Evolutionary conservation across 1,140 invertebrate genomes (phyloP), one percentile per base, ranked within the genome.

Genomic region (Apis laboriosa): DNA sequence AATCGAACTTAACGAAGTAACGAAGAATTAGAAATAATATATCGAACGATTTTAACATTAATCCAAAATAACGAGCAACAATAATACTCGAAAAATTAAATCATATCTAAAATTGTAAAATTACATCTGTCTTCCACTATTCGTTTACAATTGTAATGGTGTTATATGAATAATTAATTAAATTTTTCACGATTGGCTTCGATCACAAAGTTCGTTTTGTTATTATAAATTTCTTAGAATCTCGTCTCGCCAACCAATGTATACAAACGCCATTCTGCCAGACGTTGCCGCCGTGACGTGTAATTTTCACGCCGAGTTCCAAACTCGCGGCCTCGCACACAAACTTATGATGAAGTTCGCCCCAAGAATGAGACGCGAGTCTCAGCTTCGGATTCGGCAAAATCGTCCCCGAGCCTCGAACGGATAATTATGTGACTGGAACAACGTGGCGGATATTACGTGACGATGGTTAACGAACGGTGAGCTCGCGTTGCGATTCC

Each of bases 231-330:
- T 24, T n/a, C 43, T 43, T 15, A 34, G 4, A 12, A 28, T n/a
- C 15, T 15, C 67, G 34, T 58, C 34, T 43, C 75, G 71, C 58
- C 34, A 55, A 80, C 24, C 53, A n/a, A 5, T 28, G 28, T 76
- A 28, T 17, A 19, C 71, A 28, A 77, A 85, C 73, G 68, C 19
- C 43, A 58, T 71, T 53, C 67, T 63, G 55, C 67, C 68, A 73
- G 66, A 83, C 76, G 70, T 83, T 87, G 74, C 43, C 60, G 13
- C 60, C 53, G 79, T 55, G 70, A 83, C 84, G 68, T 72, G 84
- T 86, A 87, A 87, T 87, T 86, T 86, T 79, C 78, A 73, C 66
- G 60, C 83, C 55, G 64, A 87, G 74, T 87, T 79, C 51, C 34
- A 19, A 73, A 71, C 49, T 75, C 70, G 56, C 64, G 60, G 63